Evolutionary conservation across 2,113 vertebrate species (phyloP).

Genomic region (Corydoras sp.): DNA sequence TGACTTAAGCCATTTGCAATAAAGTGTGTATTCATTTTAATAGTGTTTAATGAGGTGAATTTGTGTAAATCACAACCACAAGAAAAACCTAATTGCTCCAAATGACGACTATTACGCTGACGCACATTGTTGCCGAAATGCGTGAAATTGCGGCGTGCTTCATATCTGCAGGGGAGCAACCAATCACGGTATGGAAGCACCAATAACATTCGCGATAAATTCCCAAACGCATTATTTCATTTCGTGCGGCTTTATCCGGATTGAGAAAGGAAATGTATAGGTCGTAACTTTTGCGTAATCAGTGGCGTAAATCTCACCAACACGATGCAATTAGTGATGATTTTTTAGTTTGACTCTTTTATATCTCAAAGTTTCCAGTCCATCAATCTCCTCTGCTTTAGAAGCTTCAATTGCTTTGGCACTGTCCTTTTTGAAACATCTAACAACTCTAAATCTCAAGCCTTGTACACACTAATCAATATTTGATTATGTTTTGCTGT

Average conservation of each 20-base stretch:
- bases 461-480: no score
- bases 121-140: constrained; percentile 16
- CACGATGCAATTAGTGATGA: background rate
- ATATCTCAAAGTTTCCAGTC: background rate
- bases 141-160: constrained; percentile 3
- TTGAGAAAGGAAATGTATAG: background rate
- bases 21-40: constrained; percentile 12
- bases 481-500: no score
- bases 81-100: constrained; percentile 9
- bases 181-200: constrained; percentile 1
- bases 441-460: no score
- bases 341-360: background rate
- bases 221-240: background rate
- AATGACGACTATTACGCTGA: constrained; percentile 7
- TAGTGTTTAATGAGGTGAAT: constrained; percentile 12
- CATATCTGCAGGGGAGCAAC: background rate
- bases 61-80: constrained; percentile 8
- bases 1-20: constrained; percentile 3
- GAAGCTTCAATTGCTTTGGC: constrained; percentile 5
- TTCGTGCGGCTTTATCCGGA: background rate
- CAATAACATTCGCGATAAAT: background rate
- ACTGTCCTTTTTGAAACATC: background rate
- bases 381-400: background rate
- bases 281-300: background rate
- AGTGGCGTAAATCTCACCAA: background rate